These are phyloP conservation scores for Cotesia congregata DNA, from an alignment of 2,888 invertebrate genomes.

Conservation along the genomic window DNA sequence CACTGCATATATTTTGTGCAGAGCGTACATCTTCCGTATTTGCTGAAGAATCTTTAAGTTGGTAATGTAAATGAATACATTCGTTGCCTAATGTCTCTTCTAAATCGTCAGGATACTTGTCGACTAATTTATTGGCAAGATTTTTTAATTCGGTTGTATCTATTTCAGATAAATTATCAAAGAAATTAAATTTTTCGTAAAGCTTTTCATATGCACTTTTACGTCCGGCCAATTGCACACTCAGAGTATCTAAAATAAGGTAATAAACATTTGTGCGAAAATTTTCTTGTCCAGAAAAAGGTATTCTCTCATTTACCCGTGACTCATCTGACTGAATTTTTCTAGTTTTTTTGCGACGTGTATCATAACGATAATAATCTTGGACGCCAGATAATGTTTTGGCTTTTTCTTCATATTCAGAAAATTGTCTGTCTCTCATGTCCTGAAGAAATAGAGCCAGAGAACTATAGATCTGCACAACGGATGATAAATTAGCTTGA, in stretches of 20 bases:
- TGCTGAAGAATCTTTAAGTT: constrained; percentile 17
- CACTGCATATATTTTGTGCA: not conserved
- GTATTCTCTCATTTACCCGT: not conserved
- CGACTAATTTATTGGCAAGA: no score
- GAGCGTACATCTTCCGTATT: no score
- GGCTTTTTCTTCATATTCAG: not conserved
- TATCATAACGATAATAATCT: no score
- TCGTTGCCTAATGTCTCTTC: not conserved
- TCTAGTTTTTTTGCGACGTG: not conserved
- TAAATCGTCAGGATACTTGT: not conserved
- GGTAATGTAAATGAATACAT: not conserved
- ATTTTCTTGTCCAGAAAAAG: not conserved
- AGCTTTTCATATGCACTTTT: not conserved
- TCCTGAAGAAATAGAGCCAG: no score
- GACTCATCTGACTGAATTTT: not conserved
- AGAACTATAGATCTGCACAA: no score
- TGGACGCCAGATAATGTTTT: not conserved
- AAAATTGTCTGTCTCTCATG: not conserved
- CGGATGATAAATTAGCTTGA: no score
- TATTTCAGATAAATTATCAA: no score
- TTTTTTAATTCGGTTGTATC: no score
- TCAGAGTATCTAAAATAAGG: not conserved
- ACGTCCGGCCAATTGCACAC: not conserved
- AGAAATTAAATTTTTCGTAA: no score
- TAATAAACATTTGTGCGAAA: not conserved